phyloP scores from a whole-genome alignment of 1,140 invertebrate species.

The Dufourea novaeangliae region DNA sequence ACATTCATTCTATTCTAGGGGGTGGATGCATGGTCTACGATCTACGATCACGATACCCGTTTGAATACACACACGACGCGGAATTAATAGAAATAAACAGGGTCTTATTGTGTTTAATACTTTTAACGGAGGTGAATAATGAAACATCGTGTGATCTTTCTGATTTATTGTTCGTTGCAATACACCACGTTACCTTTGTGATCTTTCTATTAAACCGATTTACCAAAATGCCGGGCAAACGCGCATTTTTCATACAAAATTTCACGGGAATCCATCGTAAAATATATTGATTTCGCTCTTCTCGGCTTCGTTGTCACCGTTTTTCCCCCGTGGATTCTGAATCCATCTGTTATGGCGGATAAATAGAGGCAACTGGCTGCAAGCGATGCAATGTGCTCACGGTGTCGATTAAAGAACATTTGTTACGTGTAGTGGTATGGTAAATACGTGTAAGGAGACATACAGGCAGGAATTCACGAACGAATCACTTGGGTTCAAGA shows the following conservation, averaged over 20 bases:
- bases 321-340: constrained; percentile 13
- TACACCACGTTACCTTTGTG: background rate
- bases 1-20: constrained; percentile 56
- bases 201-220: background rate
- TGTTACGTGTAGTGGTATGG: constrained; percentile 6
- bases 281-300: too few species aligned
- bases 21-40: constrained; percentile 35
- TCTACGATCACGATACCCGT: constrained; percentile 4
- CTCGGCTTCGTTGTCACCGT: constrained; percentile 30
- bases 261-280: constrained; percentile 11
- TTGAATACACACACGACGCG: constrained; percentile 28
- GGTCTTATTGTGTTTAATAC: background rate
- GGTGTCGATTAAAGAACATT: constrained; percentile 20
- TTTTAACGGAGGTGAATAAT: too few species aligned
- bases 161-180: too few species aligned
- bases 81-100: constrained; percentile 28
- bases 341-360: constrained; percentile 25
- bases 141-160: too few species aligned
- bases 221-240: constrained; percentile 20
- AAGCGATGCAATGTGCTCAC: constrained; percentile 41
- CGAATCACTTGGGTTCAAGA: constrained; percentile 8
- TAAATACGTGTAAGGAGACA: constrained; percentile 33
- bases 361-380: constrained; percentile 47
- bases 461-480: background rate
- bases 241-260: constrained; percentile 18